These are phyloP conservation scores for Spea hammondii DNA, from an alignment of 2,797 vertebrate species.

Conservation along the genomic window DNA sequence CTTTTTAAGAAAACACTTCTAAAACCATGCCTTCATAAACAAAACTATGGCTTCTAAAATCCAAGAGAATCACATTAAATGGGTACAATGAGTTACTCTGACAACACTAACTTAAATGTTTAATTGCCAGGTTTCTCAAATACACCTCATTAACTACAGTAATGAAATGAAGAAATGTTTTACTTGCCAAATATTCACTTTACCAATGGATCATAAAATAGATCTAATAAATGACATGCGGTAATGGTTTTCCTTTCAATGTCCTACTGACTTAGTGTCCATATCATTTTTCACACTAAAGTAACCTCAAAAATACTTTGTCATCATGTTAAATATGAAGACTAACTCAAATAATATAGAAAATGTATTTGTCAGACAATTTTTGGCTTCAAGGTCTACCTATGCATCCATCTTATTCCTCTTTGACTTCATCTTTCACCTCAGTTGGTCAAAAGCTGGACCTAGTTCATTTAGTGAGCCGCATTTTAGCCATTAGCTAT, in stretches of 20 bases:
- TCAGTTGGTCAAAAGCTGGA: no score
- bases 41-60: no score
- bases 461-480: no score
- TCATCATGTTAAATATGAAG: no score
- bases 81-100: neutral
- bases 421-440: no score
- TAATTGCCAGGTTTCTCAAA: constrained; percentile 31
- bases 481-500: no score
- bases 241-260: neutral
- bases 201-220: constrained; percentile 45
- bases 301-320: neutral
- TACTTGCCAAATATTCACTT: constrained; percentile 54
- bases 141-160: constrained; percentile 20
- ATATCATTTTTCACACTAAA: neutral
- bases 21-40: no score
- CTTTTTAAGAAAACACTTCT: no score
- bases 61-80: neutral
- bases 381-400: no score
- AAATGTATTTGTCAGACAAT: no score
- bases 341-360: no score
- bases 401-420: no score
- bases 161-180: constrained; percentile 46
- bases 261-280: neutral
- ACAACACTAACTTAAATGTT: neutral
- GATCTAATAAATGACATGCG: neutral